Conservation (phyloP, 1,140 invertebrate species). For the Mizuhopecten yessoensis region DNA sequence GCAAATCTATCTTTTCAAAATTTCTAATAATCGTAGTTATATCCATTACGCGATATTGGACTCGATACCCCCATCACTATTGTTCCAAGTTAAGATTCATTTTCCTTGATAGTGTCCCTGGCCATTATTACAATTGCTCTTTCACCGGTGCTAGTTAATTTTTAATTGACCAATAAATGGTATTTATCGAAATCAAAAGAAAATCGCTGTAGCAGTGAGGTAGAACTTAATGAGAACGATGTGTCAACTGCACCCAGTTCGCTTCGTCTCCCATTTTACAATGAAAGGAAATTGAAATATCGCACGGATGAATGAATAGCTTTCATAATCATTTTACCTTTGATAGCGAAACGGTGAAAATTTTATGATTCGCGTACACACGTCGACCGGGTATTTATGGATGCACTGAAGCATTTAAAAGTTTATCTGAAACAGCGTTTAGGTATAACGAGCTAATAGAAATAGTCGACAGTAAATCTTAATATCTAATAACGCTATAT, state of each 20-base stretch:
- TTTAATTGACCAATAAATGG: conserved; percentile 39
- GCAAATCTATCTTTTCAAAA: conserved; percentile 20
- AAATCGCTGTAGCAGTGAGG: conserved; percentile 19
- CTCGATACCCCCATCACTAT: conserved; percentile 22
- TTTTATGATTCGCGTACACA: conserved; percentile 38
- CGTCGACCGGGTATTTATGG: conserved; percentile 23
- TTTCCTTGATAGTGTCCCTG: conserved; percentile 21
- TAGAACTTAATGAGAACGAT: conserved; percentile 28
- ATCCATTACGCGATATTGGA: conserved; percentile 23
- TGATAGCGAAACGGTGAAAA: conserved; percentile 38
- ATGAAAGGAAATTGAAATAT: conserved; percentile 36
- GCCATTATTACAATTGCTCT: conserved; percentile 27
- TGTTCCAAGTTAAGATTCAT: conserved; percentile 39
- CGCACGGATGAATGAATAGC: neutral
- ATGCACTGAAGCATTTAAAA: conserved; percentile 13
- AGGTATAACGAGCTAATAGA: conserved; percentile 28
- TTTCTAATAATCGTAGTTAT: conserved; percentile 10
- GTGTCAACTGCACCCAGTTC: conserved; percentile 23
- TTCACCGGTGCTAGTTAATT: conserved; percentile 38
- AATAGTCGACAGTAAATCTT: conserved; percentile 12
- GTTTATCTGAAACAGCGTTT: conserved; percentile 38
- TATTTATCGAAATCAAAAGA: conserved; percentile 31
- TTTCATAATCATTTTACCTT: conserved; percentile 39
- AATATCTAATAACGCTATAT: conserved; percentile 19
- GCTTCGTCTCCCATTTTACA: conserved; percentile 31